Conservation (phyloP, 1,140 invertebrate genomes). For the Listronotus bonariensis region DNA sequence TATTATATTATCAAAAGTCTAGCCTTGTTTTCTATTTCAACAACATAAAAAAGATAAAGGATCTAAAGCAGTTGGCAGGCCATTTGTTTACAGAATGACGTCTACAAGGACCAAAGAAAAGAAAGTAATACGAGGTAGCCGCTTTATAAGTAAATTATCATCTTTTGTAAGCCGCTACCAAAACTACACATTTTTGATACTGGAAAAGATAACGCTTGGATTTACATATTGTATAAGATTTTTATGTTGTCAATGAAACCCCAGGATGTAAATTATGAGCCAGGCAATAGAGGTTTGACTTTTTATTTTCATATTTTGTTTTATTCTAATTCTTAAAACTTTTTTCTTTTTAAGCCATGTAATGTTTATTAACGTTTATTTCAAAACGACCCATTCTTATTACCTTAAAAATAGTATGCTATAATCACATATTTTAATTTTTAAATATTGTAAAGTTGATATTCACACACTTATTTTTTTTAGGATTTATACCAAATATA, state of each 20-base stretch:
- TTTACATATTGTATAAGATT: conserved; percentile 28
- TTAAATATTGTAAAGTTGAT: too few species aligned
- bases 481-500: too few species aligned
- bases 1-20: conserved; percentile 24
- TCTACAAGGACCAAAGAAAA: conserved; percentile 8
- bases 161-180: conserved; percentile 31
- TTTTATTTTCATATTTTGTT: neutral
- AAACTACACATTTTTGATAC: conserved; percentile 27
- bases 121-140: conserved; percentile 17
- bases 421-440: too few species aligned
- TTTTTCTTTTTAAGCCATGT: too few species aligned
- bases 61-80: conserved; percentile 13
- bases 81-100: conserved; percentile 23
- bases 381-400: too few species aligned
- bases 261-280: neutral
- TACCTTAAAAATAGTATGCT: too few species aligned
- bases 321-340: too few species aligned
- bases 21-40: conserved; percentile 17
- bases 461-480: too few species aligned
- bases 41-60: conserved; percentile 25
- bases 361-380: too few species aligned
- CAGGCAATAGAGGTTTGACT: neutral
- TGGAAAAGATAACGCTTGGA: conserved; percentile 9
- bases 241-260: conserved; percentile 23
- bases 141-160: conserved; percentile 33